Conservation (phyloP, 2,113 vertebrate species). For the Ctenomys sociabilis region DNA sequence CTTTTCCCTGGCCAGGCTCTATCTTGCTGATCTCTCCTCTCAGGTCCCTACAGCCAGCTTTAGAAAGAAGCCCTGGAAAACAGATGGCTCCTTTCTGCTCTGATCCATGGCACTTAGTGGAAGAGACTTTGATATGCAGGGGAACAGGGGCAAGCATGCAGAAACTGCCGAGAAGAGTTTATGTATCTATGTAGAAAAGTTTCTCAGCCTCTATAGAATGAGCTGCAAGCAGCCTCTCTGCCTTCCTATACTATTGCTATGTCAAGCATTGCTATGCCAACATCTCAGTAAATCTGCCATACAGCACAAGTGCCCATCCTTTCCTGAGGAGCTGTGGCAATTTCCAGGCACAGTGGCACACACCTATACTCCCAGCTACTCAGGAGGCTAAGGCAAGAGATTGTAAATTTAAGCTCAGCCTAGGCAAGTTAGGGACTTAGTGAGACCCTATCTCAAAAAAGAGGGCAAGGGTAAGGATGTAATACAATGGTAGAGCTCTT, state of each 20-base stretch:
- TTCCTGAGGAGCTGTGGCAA: neutral
- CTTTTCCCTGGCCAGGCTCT: too few species aligned
- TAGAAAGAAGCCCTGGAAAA: neutral
- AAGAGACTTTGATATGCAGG: neutral
- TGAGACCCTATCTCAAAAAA: neutral
- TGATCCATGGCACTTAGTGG: neutral
- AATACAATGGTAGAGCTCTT: neutral
- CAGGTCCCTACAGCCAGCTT: neutral
- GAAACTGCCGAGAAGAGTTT: neutral
- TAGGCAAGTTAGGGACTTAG: neutral
- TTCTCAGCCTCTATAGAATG: neutral
- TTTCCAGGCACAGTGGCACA: neutral
- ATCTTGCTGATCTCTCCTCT: neutral
- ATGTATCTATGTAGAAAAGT: neutral
- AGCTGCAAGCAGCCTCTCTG: neutral
- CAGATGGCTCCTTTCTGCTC: neutral
- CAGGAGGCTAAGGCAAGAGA: neutral
- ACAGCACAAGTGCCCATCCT: neutral
- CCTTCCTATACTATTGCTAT: too few species aligned
- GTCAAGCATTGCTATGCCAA: neutral
- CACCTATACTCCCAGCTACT: neutral
- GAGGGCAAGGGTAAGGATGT: neutral
- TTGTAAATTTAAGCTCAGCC: neutral
- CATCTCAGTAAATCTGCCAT: neutral
- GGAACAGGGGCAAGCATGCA: neutral